These are phyloP conservation scores for Agelastica alni DNA, from an alignment of 2,888 invertebrate genomes.

Conservation along the genomic window DNA sequence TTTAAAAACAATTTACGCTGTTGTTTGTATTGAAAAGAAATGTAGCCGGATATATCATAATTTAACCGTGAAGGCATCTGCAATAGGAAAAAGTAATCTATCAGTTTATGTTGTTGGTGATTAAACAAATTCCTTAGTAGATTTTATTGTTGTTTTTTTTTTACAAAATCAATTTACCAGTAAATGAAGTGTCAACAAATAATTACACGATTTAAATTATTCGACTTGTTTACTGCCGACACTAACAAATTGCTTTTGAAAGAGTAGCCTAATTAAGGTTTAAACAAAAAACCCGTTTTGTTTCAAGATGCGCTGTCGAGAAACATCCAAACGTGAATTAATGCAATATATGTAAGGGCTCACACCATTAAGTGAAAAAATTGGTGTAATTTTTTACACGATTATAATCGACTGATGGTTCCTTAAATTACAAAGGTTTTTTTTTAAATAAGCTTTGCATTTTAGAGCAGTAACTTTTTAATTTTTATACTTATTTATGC, in stretches of 20 bases:
- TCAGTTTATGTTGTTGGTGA: too few species aligned
- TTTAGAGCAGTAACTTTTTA: too few species aligned
- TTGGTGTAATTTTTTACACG: not conserved
- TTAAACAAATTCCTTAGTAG: too few species aligned
- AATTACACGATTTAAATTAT: not conserved
- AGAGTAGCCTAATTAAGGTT: not conserved
- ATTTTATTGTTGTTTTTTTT: too few species aligned
- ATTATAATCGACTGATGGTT: not conserved
- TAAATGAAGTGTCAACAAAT: slow-evolving; percentile 1
- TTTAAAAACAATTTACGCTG: too few species aligned
- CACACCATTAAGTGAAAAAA: not conserved
- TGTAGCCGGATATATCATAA: too few species aligned
- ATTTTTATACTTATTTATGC: too few species aligned
- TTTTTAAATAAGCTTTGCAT: too few species aligned
- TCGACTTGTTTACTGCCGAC: not conserved
- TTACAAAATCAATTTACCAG: not conserved
- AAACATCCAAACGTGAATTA: not conserved
- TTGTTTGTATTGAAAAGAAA: too few species aligned
- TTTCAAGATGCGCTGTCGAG: not conserved
- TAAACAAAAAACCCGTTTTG: not conserved
- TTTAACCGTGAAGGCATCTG: too few species aligned
- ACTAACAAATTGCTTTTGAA: not conserved
- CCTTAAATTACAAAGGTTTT: not conserved
- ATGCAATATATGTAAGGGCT: not conserved
- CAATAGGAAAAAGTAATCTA: too few species aligned